A percentile compares a stretch with the other conserved stretches of the same genome.
These are phyloP conservation scores for Rhagonycha fulva DNA, from an alignment of 2,888 invertebrate species.

Conservation along the genomic window DNA sequence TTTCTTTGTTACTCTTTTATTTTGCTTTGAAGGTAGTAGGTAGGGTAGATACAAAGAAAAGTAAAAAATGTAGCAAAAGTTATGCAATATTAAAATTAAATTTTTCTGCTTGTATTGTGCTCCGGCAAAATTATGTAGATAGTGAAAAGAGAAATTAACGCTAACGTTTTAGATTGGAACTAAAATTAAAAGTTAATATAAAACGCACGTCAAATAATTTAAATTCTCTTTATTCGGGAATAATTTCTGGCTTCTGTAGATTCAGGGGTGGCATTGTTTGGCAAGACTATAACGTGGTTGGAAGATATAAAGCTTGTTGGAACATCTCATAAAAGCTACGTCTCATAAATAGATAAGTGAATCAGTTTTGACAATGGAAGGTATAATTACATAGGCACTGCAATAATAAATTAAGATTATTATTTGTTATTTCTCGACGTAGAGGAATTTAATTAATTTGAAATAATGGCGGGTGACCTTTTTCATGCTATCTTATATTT, in stretches of 20 bases:
- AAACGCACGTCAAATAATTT: constrained; percentile 16
- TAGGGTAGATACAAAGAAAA: background rate
- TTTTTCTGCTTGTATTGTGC: background rate
- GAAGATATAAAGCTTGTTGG: constrained; percentile 15
- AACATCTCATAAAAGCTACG: constrained; percentile 15
- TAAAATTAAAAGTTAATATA: constrained; percentile 8
- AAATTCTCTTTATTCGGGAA: constrained; percentile 15
- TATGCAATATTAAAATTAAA: background rate
- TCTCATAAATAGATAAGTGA: constrained; percentile 20
- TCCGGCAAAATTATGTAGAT: background rate
- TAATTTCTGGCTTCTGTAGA: constrained; percentile 17
- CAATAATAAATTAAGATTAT: constrained; percentile 17
- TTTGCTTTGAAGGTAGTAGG: background rate
- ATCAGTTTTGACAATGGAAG: constrained; percentile 13
- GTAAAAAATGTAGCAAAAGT: background rate
- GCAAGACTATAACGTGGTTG: constrained; percentile 10
- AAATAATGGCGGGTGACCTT: constrained; percentile 1
- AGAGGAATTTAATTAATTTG: constrained; percentile 12
- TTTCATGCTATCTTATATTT: background rate
- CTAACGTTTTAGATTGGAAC: constrained; percentile 1
- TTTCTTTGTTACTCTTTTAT: background rate
- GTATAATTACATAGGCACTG: constrained; percentile 15
- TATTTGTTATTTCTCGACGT: constrained; percentile 9
- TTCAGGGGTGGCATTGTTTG: constrained; percentile 9
- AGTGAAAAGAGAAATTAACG: background rate